A percentile compares a stretch with the other conserved stretches of the same genome.
These are phyloP conservation scores for Euschistus heros DNA, from an alignment of 1,140 invertebrate species.

Conservation along the genomic window DNA sequence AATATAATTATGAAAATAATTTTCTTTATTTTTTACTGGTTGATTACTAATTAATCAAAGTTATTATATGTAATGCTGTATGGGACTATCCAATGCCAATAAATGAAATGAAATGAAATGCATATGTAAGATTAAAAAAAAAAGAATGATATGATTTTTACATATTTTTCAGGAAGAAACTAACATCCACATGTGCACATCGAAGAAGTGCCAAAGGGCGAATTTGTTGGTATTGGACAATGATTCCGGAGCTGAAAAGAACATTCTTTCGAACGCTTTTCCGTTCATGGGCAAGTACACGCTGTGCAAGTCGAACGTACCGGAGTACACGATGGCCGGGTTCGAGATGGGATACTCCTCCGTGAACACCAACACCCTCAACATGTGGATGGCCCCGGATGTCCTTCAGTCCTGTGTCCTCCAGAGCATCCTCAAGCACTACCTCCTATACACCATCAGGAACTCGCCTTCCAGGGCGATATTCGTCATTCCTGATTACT, in stretches of 20 bases:
- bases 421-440: neutral
- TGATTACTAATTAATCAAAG: too few species aligned
- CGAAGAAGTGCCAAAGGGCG: conserved; percentile 48
- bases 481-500: conserved; percentile 4
- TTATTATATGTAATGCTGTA: too few species aligned
- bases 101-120: too few species aligned
- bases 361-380: conserved; percentile 63
- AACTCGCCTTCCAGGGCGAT: neutral
- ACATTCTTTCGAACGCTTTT: conserved; percentile 55
- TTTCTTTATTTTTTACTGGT: too few species aligned
- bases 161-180: conserved; percentile 72
- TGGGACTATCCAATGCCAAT: too few species aligned
- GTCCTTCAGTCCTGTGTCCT: neutral
- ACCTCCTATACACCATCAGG: neutral
- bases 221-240: neutral
- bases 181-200: conserved; percentile 73
- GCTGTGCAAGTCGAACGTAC: conserved; percentile 55
- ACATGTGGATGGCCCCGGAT: conserved; percentile 85
- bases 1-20: too few species aligned
- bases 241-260: conserved; percentile 45
- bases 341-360: conserved; percentile 57
- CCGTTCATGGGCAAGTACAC: conserved; percentile 63
- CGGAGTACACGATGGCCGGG: conserved; percentile 65
- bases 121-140: too few species aligned
- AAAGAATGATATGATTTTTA: too few species aligned